phyloP scores from a whole-genome alignment of 2,113 vertebrate species.

The Numenius arquata region DNA sequence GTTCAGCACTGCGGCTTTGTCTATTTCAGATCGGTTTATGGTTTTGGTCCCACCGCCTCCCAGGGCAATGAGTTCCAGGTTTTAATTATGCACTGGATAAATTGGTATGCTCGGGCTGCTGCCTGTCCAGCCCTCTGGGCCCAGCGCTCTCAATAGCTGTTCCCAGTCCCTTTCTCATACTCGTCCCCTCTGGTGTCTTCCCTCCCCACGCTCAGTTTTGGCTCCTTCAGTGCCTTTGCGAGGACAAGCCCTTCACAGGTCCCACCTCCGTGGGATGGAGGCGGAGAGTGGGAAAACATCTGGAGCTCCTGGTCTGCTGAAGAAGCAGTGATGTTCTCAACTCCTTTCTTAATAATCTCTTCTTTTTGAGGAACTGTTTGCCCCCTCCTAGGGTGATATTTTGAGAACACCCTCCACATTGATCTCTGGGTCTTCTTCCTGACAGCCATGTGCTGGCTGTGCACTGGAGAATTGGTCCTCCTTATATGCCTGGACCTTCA shows the following conservation, averaged over 20 bases:
- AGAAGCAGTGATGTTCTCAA: background rate
- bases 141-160: background rate
- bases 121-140: accelerated
- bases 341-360: background rate
- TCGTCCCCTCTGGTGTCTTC: background rate
- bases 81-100: background rate
- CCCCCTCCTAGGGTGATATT: background rate
- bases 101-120: background rate
- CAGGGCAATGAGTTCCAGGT: background rate
- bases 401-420: background rate
- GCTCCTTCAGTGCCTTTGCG: background rate
- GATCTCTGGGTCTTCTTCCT: background rate
- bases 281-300: background rate
- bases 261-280: background rate
- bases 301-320: background rate
- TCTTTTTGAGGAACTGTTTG: accelerated
- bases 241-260: accelerated
- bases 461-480: background rate
- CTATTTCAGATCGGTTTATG: background rate
- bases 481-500: background rate
- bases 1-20: background rate
- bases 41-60: background rate
- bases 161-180: background rate
- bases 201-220: background rate
- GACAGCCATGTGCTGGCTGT: background rate